Evolutionary conservation across 2,797 vertebrate species (phyloP).

Genomic region (Sebastes paucispinis): DNA sequence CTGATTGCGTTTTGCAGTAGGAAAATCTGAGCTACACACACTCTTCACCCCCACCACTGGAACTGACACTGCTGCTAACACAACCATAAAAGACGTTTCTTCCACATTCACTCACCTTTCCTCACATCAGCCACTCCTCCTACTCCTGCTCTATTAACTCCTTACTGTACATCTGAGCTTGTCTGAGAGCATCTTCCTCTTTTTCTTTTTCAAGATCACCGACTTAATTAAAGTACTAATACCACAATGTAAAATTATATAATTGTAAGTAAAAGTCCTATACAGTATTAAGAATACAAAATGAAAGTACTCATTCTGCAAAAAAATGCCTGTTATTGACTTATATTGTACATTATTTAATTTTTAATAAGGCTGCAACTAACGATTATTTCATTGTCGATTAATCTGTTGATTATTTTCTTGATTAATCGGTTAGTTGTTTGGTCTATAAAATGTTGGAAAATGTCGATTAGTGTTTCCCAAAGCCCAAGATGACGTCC

Average conservation of each 20-base stretch:
- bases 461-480: no score
- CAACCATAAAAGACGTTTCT: constrained; percentile 69
- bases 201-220: not conserved
- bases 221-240: not conserved
- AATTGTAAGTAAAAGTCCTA: not conserved
- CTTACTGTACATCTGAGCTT: constrained; percentile 16
- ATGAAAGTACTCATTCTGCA: not conserved
- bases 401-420: no score
- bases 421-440: no score
- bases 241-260: not conserved
- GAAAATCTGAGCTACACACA: constrained; percentile 54
- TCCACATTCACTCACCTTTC: constrained; percentile 47
- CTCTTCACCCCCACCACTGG: constrained; percentile 34
- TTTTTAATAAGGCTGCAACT: not conserved
- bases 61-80: constrained; percentile 46
- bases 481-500: no score
- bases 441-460: no score
- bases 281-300: not conserved
- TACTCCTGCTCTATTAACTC: not conserved
- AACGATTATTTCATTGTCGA: no score
- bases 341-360: no score
- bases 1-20: constrained; percentile 26
- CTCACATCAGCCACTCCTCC: not conserved
- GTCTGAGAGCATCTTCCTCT: not conserved
- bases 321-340: not conserved